A percentile compares a stretch with the other conserved stretches of the same genome.
phyloP scores from a whole-genome alignment of 2,797 vertebrate genomes.

The Spea hammondii region DNA sequence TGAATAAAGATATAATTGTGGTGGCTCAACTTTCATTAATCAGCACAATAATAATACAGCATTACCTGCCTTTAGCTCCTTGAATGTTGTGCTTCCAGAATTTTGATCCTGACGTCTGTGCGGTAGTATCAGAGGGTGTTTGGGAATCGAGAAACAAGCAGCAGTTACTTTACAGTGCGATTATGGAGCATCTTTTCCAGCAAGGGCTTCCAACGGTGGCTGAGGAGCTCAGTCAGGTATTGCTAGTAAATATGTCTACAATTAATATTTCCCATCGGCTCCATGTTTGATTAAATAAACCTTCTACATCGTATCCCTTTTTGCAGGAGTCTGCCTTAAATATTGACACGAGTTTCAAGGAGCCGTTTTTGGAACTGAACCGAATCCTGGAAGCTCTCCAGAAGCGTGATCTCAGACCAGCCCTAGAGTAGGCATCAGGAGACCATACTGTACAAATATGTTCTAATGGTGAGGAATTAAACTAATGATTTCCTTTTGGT shows the following conservation, averaged over 20 bases:
- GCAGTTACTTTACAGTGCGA: constrained; percentile 75
- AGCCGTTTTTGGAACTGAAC: constrained; percentile 79
- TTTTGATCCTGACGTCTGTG: constrained; percentile 79
- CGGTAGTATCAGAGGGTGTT: constrained; percentile 76
- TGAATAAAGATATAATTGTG: no score
- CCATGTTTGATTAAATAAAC: no score
- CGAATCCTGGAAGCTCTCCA: constrained; percentile 80
- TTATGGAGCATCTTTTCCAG: constrained; percentile 79
- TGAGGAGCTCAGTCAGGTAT: constrained; percentile 78
- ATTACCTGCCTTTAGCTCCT: background rate
- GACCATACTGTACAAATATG: background rate
- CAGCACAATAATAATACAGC: background rate
- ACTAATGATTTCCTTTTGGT: constrained; percentile 44
- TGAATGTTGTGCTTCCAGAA: constrained; percentile 62
- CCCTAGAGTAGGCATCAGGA: constrained; percentile 72
- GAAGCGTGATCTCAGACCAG: constrained; percentile 78
- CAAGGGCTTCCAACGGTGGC: constrained; percentile 79
- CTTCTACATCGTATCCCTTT: constrained; percentile 12
- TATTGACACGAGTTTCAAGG: constrained; percentile 79
- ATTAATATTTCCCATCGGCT: no score
- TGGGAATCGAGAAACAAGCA: constrained; percentile 77
- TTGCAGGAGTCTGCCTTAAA: constrained; percentile 78
- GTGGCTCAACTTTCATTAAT: no score
- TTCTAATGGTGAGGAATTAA: background rate
- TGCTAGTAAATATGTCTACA: background rate